Conservation (phyloP, 2,888 invertebrate genomes). For the Colletes collaris region DNA sequence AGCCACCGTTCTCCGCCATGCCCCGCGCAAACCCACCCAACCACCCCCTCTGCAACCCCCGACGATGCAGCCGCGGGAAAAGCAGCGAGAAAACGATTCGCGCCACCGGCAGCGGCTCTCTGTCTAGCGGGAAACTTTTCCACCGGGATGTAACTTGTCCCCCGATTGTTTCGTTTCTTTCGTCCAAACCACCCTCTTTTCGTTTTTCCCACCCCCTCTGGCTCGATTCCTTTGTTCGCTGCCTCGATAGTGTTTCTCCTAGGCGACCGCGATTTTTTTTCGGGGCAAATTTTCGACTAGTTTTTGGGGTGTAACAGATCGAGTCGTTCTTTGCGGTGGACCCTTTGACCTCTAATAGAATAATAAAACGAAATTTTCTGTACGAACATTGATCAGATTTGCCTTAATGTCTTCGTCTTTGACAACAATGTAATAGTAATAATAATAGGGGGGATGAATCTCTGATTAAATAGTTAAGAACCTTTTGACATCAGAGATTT, state of each 20-base stretch:
- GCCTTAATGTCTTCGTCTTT: too few species aligned
- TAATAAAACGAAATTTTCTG: too few species aligned
- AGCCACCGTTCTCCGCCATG: slow-evolving; percentile 62
- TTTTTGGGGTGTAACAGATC: not conserved
- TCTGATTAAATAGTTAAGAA: too few species aligned
- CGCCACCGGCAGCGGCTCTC: slow-evolving; percentile 57
- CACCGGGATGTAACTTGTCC: slow-evolving; percentile 58
- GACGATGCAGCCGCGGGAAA: slow-evolving; percentile 59
- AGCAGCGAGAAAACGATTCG: slow-evolving; percentile 73
- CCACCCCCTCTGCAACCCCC: slow-evolving; percentile 16
- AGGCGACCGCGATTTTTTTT: slow-evolving; percentile 8
- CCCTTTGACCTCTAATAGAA: too few species aligned
- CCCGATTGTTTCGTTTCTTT: slow-evolving; percentile 54
- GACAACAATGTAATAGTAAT: too few species aligned
- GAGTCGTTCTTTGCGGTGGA: not conserved
- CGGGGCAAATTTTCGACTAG: slow-evolving; percentile 6
- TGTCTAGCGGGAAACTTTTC: slow-evolving; percentile 45
- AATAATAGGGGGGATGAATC: too few species aligned
- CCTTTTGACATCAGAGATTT: too few species aligned
- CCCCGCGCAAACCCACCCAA: slow-evolving; percentile 36
- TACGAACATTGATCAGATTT: too few species aligned
- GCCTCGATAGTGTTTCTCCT: slow-evolving; percentile 21
- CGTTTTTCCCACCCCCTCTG: not conserved
- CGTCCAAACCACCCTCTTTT: not conserved
- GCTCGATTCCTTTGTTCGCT: slow-evolving; percentile 8